A percentile compares a stretch with the other conserved stretches of the same genome.
These are phyloP conservation scores for Actinostola sp. DNA, from an alignment of 92 coral and sea anemone species.

Conservation along the genomic window DNA sequence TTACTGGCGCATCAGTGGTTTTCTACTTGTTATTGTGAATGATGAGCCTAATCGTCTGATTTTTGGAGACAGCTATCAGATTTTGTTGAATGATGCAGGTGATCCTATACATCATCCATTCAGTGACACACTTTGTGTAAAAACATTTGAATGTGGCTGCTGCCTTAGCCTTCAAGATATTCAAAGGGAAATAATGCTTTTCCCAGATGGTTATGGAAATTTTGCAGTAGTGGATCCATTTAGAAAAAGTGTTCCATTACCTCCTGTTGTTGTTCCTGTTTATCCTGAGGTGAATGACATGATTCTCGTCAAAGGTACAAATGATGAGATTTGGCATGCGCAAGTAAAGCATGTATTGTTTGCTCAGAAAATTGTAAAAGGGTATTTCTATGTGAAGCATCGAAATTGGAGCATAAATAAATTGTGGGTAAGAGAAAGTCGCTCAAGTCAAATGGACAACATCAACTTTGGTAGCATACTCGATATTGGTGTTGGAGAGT, in stretches of 20 bases:
- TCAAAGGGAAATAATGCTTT: constrained; percentile 56
- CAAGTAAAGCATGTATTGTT: constrained; percentile 38
- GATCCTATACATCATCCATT: constrained; percentile 46
- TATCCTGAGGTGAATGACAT: constrained; percentile 46
- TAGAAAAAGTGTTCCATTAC: constrained; percentile 48
- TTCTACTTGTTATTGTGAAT: constrained; percentile 47
- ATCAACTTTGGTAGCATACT: constrained; percentile 42
- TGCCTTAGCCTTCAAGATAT: constrained; percentile 44
- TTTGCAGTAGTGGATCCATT: constrained; percentile 60
- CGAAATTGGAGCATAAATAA: constrained; percentile 37
- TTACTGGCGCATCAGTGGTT: constrained; percentile 34
- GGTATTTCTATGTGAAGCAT: constrained; percentile 52
- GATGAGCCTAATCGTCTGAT: constrained; percentile 34
- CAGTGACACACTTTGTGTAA: constrained; percentile 56
- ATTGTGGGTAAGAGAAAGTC: constrained; percentile 42
- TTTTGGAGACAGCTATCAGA: constrained; percentile 55
- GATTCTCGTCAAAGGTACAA: constrained; percentile 42
- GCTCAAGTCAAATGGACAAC: constrained; percentile 31
- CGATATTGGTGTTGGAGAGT: constrained; percentile 45
- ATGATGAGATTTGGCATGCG: constrained; percentile 53
- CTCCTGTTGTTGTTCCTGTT: constrained; percentile 41
- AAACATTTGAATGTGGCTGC: constrained; percentile 50
- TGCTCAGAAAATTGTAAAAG: constrained; percentile 24
- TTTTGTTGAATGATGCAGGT: constrained; percentile 47
- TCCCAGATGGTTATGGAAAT: constrained; percentile 48